Evolutionary conservation across 2,888 invertebrate species (phyloP), one percentile per base, ranked within the genome.

Genomic region (Oscheius sp.): DNA sequence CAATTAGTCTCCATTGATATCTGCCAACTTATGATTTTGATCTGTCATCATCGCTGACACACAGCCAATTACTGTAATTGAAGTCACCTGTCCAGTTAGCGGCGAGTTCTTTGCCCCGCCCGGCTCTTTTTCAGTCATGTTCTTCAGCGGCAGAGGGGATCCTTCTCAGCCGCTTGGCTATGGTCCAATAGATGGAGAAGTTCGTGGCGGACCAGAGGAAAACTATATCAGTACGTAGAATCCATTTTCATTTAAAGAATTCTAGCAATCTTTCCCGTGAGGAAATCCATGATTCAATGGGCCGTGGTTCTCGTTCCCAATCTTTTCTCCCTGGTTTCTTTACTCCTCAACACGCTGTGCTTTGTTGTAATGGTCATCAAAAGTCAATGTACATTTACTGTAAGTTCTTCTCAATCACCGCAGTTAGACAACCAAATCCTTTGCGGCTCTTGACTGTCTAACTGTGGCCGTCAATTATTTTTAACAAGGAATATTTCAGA

Each of bases 361-460:
- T 63, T 63, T 41, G 21, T 63, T 5, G 13, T 63, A 2, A 63
- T 63, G 63, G 63, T 45, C 25, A 41, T 43, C 9, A 63, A 63
- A 45, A 23, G 45, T 16, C 43, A 43, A 21, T 63, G 63, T 21
- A 63, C 63, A 1, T 63, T 63, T 25, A 63, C 63, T 12, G 59
- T 59, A 59, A n/a, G 59, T 3, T 5, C 5, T 21, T 58, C n/a
- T n/a, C 1, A 6, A 13, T 16, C 3, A 35, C 35, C 35, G 9
- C 35, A 35, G 35, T 35, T 35, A 35, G 35, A 35, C 35, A 35
- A 9, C 27, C 9, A 9, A 1, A 13, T 27, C 29, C 12, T 18
- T 53, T 35, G 35, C 9, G 35, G 35, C 35, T 35, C 35, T 35
- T 9, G 35, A 9, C 35, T 35, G 35, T 35, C 35, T 35, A 35